Conservation (phyloP, 2,113 vertebrate species). For the Rhinichthys klamathensis region DNA sequence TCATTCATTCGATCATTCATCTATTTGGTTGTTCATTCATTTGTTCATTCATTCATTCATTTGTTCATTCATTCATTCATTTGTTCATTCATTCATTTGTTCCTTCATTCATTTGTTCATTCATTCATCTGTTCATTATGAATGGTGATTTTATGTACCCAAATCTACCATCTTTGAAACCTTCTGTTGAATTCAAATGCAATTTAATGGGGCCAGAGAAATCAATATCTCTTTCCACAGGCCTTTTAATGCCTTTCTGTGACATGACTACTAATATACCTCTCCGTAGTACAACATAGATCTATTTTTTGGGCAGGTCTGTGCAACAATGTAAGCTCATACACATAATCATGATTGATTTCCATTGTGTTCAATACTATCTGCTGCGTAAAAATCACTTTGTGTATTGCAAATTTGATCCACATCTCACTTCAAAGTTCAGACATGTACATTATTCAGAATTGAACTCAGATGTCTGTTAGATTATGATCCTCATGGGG, state of each 20-base stretch:
- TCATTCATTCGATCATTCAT: background rate
- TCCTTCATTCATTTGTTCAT: background rate
- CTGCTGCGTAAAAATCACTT: conserved; percentile 2
- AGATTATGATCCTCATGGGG: background rate
- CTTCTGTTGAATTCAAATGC: conserved; percentile 61
- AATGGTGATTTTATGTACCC: conserved; percentile 34
- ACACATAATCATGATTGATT: conserved; percentile 34
- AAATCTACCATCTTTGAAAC: conserved; percentile 53
- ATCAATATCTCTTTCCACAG: conserved; percentile 66
- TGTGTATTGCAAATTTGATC: background rate
- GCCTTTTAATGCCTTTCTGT: conserved; percentile 68
- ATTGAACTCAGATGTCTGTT: background rate
- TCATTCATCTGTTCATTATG: background rate
- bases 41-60: background rate
- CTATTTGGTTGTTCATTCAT: background rate
- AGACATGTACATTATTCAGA: conserved; percentile 3
- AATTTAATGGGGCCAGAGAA: conserved; percentile 62
- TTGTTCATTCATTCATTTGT: background rate
- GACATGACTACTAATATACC: conserved; percentile 73
- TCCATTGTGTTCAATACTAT: conserved; percentile 27
- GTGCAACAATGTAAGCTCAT: conserved; percentile 37
- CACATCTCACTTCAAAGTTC: background rate
- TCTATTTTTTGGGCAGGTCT: conserved; percentile 34
- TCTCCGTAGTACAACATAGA: conserved; percentile 24
- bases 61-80: no score